phyloP scores from a whole-genome alignment of 2,888 invertebrate species.

The Trachelus stipa region DNA sequence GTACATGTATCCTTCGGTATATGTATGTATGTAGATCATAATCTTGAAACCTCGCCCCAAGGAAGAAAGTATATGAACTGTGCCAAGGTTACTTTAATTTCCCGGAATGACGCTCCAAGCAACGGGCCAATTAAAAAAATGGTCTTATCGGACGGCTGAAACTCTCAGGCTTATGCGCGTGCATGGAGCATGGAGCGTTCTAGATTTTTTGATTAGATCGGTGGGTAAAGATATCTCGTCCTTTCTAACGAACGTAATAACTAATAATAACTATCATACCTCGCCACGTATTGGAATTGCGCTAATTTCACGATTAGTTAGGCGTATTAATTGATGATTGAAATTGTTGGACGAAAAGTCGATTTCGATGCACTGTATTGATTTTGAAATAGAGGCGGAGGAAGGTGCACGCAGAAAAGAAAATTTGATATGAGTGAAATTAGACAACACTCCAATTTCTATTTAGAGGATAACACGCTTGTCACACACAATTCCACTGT shows the following conservation, averaged over 20 bases:
- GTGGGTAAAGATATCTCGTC: not conserved
- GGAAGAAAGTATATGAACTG: conserved; percentile 3
- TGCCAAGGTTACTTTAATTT: conserved; percentile 6
- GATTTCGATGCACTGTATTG: not conserved
- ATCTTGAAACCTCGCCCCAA: conserved; percentile 4
- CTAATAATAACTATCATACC: not conserved
- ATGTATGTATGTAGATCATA: not conserved
- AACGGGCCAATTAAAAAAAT: not conserved
- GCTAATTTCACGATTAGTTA: not conserved
- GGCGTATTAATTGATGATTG: not conserved
- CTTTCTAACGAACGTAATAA: not conserved
- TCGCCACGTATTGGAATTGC: not conserved
- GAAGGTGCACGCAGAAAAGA: not conserved
- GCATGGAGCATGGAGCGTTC: not conserved
- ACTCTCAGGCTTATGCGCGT: not conserved
- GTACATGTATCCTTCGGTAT: no score
- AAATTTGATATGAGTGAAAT: not conserved
- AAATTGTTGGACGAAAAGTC: not conserved
- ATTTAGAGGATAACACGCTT: not conserved
- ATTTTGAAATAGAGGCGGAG: not conserved
- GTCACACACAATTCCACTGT: conserved; percentile 26
- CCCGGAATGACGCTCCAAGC: not conserved
- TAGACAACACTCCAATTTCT: not conserved
- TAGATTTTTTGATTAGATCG: not conserved
- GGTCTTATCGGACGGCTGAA: not conserved